These are phyloP conservation scores for Austrolebias charrua DNA, from an alignment of 2,797 vertebrate genomes.

Conservation along the genomic window DNA sequence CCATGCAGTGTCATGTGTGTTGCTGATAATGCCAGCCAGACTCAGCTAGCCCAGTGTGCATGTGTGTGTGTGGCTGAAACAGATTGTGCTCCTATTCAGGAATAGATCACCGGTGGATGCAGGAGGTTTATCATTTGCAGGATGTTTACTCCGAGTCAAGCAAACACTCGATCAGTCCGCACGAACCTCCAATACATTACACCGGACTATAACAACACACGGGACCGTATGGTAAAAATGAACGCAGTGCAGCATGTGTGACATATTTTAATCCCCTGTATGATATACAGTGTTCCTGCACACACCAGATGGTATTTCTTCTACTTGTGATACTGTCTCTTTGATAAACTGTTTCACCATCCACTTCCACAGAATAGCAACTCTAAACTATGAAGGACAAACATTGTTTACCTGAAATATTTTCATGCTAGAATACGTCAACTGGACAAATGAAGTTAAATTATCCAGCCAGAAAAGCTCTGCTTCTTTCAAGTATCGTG, in stretches of 20 bases:
- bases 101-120: constrained; percentile 66
- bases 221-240: constrained; percentile 47
- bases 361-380: neutral
- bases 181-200: constrained; percentile 60
- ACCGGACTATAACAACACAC: constrained; percentile 49
- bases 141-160: constrained; percentile 66
- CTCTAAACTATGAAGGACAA: constrained; percentile 1
- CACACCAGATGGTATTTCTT: constrained; percentile 23
- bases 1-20: constrained; percentile 49
- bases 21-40: constrained; percentile 39
- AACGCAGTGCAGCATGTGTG: constrained; percentile 44
- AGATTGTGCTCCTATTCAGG: constrained; percentile 46
- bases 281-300: constrained; percentile 26
- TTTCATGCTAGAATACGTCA: neutral
- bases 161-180: constrained; percentile 63
- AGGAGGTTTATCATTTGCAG: constrained; percentile 66
- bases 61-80: constrained; percentile 42
- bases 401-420: neutral
- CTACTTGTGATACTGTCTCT: constrained; percentile 1
- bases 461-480: neutral
- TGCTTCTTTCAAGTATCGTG: neutral
- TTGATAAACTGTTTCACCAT: constrained; percentile 15
- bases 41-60: constrained; percentile 23
- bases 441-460: neutral
- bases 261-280: constrained; percentile 47